phyloP scores from a whole-genome alignment of 2,797 vertebrate species.

The Danio tinwini region DNA sequence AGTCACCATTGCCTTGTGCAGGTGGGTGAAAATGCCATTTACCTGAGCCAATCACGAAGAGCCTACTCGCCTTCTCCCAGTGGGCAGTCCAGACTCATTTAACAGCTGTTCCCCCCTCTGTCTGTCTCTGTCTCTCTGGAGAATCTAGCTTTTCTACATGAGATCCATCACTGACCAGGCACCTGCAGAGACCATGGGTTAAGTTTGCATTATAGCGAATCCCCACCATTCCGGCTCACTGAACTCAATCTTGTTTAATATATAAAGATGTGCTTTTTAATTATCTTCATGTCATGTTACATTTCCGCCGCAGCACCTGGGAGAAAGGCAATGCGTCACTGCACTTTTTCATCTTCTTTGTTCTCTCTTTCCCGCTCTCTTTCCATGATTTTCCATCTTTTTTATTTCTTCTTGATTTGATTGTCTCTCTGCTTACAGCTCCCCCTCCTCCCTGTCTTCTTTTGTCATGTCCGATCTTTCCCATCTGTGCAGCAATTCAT shows the following conservation, averaged over 20 bases:
- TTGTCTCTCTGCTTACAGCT: slow-evolving; percentile 46
- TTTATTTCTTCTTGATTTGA: slow-evolving; percentile 34
- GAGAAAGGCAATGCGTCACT: slow-evolving; percentile 64
- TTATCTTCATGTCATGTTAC: slow-evolving; percentile 76
- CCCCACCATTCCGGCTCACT: slow-evolving; percentile 67
- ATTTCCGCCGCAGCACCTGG: slow-evolving; percentile 70
- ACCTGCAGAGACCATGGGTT: slow-evolving; percentile 67
- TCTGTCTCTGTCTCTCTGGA: slow-evolving; percentile 58
- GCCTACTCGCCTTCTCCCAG: slow-evolving; percentile 58
- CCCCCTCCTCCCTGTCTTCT: slow-evolving; percentile 45
- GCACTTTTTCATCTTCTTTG: slow-evolving; percentile 66
- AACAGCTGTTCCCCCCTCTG: slow-evolving; percentile 49
- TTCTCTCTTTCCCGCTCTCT: slow-evolving; percentile 31
- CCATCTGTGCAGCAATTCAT: slow-evolving; percentile 79
- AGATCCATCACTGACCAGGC: slow-evolving; percentile 66
- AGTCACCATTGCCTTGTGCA: slow-evolving; percentile 72
- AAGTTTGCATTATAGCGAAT: slow-evolving; percentile 72
- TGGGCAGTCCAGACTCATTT: slow-evolving; percentile 62
- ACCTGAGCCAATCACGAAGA: slow-evolving; percentile 59
- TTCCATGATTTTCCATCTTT: slow-evolving; percentile 45
- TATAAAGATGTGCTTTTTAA: slow-evolving; percentile 74
- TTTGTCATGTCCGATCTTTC: slow-evolving; percentile 63
- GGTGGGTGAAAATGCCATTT: slow-evolving; percentile 72
- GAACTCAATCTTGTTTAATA: slow-evolving; percentile 69
- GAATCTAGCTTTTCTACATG: slow-evolving; percentile 72